Conservation (phyloP, 2,113 vertebrate genomes). For the Saguinus midas region DNA sequence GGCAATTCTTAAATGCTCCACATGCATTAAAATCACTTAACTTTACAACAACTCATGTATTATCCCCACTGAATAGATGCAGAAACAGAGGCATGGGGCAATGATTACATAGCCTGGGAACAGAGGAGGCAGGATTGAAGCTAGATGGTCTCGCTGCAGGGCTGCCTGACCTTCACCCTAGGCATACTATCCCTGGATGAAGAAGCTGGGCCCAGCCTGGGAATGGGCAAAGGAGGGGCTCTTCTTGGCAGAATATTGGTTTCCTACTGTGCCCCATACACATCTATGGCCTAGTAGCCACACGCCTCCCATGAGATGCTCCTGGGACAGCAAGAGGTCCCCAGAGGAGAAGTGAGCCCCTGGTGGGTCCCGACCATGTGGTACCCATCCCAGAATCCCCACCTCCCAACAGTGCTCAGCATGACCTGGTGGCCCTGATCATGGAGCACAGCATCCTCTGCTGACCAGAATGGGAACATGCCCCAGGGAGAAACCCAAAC, state of each 20-base stretch:
- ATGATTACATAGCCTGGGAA: not conserved
- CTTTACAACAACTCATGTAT: not conserved
- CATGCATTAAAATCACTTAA: rapidly evolving
- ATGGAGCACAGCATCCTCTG: not conserved
- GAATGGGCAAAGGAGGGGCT: not conserved
- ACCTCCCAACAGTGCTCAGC: not conserved
- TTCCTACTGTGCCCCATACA: not conserved
- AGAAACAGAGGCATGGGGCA: not conserved
- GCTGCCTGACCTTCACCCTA: not conserved
- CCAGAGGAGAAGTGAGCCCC: rapidly evolving
- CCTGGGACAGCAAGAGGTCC: not conserved
- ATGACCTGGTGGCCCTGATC: not conserved
- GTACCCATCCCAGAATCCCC: not conserved
- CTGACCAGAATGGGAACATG: not conserved
- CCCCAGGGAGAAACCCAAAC: not conserved
- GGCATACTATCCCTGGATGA: not conserved
- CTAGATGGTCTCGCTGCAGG: not conserved
- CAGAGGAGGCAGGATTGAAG: not conserved
- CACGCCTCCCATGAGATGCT: not conserved
- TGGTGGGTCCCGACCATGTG: not conserved
- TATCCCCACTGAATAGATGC: not conserved
- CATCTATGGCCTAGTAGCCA: no score
- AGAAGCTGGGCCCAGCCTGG: not conserved
- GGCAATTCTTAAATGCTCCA: not conserved
- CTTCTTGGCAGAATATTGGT: not conserved